Evolutionary conservation across 2,888 invertebrate genomes (phyloP).

Genomic region (Thera obeliscata): DNA sequence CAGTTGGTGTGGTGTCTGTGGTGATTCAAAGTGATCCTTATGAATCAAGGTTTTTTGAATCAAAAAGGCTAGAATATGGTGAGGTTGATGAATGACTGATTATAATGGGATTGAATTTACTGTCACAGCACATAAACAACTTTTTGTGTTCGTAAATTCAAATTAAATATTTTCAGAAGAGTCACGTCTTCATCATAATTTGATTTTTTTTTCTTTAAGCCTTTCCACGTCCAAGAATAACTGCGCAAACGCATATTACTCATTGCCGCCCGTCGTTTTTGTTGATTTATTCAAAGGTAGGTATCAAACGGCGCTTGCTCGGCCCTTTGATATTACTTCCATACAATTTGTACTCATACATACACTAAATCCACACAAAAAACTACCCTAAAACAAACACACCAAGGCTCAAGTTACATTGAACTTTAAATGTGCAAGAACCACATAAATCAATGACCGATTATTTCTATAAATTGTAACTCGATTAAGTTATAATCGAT

Average conservation of each 20-base stretch:
- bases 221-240: slow-evolving; percentile 55
- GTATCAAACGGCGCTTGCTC: slow-evolving; percentile 72
- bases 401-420: slow-evolving; percentile 43
- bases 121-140: no score
- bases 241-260: slow-evolving; percentile 68
- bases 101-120: no score
- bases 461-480: slow-evolving; percentile 83
- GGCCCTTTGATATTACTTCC: slow-evolving; percentile 75
- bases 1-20: no score
- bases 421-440: slow-evolving; percentile 41
- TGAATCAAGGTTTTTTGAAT: no score
- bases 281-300: slow-evolving; percentile 82
- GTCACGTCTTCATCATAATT: not conserved
- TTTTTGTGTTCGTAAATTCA: no score
- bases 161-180: no score
- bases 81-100: no score
- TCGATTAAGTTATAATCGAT: slow-evolving; percentile 82
- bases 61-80: no score
- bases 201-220: slow-evolving; percentile 44
- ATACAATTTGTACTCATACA: slow-evolving; percentile 77
- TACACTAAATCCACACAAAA: slow-evolving; percentile 38
- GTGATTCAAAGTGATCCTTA: no score
- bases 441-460: slow-evolving; percentile 79
- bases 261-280: slow-evolving; percentile 81
- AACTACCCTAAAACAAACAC: slow-evolving; percentile 36